Conservation (phyloP, 2,797 vertebrate genomes). For the Muscicapa comitata region DNA sequence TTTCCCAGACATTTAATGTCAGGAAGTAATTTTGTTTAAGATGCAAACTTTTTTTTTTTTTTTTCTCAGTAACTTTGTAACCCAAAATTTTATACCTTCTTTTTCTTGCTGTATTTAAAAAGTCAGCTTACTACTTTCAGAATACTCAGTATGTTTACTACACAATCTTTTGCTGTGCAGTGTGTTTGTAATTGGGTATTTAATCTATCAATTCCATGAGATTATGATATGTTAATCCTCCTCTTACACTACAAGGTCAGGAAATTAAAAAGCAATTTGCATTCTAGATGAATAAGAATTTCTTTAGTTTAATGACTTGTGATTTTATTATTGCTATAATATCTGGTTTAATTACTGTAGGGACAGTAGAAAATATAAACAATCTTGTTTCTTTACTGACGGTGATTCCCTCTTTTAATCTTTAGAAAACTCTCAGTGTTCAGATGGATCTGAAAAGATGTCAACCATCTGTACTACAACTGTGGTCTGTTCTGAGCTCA, state of each 20-base stretch:
- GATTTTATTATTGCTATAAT: neutral
- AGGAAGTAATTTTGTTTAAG: neutral
- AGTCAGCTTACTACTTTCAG: neutral
- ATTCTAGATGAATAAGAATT: neutral
- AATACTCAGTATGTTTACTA: neutral
- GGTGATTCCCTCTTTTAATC: neutral
- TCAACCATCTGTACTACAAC: neutral
- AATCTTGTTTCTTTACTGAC: neutral
- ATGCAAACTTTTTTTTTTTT: neutral
- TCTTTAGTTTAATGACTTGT: neutral
- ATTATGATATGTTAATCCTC: slow-evolving; percentile 44
- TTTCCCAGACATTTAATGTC: neutral
- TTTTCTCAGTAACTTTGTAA: neutral
- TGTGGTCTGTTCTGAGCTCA: neutral
- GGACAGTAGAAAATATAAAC: slow-evolving; percentile 16
- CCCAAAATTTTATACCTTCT: neutral
- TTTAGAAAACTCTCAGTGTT: neutral
- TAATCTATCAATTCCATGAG: slow-evolving; percentile 34
- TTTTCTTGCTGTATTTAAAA: neutral
- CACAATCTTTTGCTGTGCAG: neutral
- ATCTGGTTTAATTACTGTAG: slow-evolving; percentile 1
- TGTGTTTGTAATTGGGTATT: slow-evolving; percentile 34
- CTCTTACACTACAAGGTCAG: slow-evolving; percentile 28
- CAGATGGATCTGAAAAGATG: neutral
- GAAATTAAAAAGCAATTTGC: slow-evolving; percentile 34